Conservation (phyloP, 64 coral and sea anemone species). For the Montipora sp. region DNA sequence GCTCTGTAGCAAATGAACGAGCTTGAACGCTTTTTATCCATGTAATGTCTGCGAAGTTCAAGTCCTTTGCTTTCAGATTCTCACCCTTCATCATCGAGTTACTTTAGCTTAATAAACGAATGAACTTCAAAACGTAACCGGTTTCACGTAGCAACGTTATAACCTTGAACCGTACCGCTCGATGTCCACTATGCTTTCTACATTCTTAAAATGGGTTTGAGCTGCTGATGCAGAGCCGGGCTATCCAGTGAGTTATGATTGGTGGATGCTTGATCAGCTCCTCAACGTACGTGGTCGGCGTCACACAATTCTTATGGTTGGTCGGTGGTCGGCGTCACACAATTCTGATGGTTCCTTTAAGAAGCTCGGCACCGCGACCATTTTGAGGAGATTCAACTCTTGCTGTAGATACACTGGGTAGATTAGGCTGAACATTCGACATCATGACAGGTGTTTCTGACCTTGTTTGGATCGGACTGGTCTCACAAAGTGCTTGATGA, state of each 20-base stretch:
- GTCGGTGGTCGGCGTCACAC: not conserved
- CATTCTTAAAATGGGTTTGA: not conserved
- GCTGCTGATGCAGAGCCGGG: not conserved
- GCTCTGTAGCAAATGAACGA: too few relatives aligned
- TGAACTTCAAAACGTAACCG: too few relatives aligned
- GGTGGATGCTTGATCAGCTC: not conserved
- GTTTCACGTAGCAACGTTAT: too few relatives aligned
- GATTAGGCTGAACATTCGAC: not conserved
- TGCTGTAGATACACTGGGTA: not conserved
- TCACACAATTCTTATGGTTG: not conserved
- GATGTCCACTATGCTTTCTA: not conserved
- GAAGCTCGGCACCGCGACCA: too few relatives aligned
- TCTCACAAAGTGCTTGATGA: slow-evolving; percentile 2
- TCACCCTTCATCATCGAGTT: not conserved
- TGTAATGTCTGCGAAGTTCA: not conserved
- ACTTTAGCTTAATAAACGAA: too few relatives aligned
- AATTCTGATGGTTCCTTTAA: not conserved
- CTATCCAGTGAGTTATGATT: too few relatives aligned
- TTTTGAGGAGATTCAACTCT: not conserved
- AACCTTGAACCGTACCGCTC: too few relatives aligned
- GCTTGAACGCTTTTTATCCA: too few relatives aligned
- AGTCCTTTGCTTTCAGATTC: not conserved
- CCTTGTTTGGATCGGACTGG: not conserved
- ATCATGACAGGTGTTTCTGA: not conserved
- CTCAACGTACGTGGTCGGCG: not conserved